A percentile compares a stretch with the other conserved stretches of the same genome.
Conservation (phyloP, 2,113 vertebrate genomes). For the Glaucidium brasilianum region DNA sequence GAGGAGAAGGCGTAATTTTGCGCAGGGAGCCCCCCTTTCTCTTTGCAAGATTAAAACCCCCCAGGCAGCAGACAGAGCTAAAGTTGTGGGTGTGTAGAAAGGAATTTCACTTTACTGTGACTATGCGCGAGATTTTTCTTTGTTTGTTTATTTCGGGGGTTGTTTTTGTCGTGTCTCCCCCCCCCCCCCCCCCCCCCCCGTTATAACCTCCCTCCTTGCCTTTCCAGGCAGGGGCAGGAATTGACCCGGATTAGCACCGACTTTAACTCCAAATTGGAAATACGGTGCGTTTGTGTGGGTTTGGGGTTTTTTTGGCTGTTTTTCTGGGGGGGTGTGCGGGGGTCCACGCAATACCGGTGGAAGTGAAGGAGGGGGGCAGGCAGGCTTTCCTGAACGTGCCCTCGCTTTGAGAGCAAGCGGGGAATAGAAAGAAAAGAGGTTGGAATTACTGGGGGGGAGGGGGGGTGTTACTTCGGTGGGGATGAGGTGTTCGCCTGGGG, state of each 20-base stretch:
- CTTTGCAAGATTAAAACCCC: conserved; percentile 60
- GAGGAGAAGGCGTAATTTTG: conserved; percentile 73
- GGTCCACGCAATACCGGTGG: background rate
- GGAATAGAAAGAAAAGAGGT: background rate
- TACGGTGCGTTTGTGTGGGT: background rate
- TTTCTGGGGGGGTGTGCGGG: too few species aligned
- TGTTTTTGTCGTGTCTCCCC: background rate
- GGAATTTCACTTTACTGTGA: conserved; percentile 30
- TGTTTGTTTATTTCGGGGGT: background rate
- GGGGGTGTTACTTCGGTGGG: background rate
- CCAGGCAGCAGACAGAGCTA: conserved; percentile 62
- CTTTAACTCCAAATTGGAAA: background rate
- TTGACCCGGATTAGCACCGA: background rate
- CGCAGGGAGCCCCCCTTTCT: conserved; percentile 69
- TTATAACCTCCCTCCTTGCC: background rate
- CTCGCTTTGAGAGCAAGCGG: background rate
- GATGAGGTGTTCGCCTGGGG: background rate
- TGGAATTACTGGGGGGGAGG: background rate
- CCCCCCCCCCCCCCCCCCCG: background rate
- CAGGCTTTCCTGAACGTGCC: background rate
- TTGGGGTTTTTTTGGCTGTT: background rate
- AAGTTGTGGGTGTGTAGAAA: conserved; percentile 59
- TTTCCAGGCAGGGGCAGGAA: background rate
- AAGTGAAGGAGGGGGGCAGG: background rate
- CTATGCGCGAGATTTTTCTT: background rate